Conservation (phyloP, 2,797 vertebrate genomes). For the Nasua narica region DNA sequence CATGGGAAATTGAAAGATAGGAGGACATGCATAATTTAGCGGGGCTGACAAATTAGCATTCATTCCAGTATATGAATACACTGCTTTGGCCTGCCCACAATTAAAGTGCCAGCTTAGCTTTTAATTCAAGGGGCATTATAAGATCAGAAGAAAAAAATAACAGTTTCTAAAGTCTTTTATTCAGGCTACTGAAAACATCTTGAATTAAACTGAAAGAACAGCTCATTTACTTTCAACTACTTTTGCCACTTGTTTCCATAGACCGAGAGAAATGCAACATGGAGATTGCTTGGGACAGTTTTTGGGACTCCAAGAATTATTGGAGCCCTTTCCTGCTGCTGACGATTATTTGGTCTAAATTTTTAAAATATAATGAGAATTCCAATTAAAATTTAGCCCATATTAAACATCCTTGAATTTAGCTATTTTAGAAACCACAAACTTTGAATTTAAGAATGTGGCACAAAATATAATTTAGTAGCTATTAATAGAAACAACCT, state of each 20-base stretch:
- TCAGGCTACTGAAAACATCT: slow-evolving; percentile 70
- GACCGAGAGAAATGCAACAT: slow-evolving; percentile 12
- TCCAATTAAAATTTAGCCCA: neutral
- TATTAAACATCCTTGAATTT: slow-evolving; percentile 8
- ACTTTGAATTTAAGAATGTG: neutral
- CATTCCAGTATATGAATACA: slow-evolving; percentile 68
- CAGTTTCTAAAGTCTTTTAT: slow-evolving; percentile 73
- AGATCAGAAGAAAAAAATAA: slow-evolving; percentile 68
- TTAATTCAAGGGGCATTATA: slow-evolving; percentile 69
- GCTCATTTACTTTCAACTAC: slow-evolving; percentile 70
- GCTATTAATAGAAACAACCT: neutral
- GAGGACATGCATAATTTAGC: slow-evolving; percentile 70
- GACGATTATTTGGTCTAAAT: neutral
- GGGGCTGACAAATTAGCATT: slow-evolving; percentile 75
- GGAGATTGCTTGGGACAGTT: neutral
- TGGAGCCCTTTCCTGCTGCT: neutral
- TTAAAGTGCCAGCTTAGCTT: slow-evolving; percentile 69
- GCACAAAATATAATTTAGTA: neutral
- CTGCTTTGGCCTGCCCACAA: slow-evolving; percentile 67
- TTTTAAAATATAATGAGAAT: slow-evolving; percentile 12
- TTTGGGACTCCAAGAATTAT: neutral
- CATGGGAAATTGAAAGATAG: slow-evolving; percentile 75
- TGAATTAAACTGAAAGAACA: slow-evolving; percentile 65
- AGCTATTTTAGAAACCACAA: neutral
- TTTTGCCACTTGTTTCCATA: slow-evolving; percentile 58